Percentiles rank a stretch among this genome's conserved stretches.
Evolutionary conservation across 2,797 vertebrate species (phyloP).

Genomic region (Pelobates cultripes): DNA sequence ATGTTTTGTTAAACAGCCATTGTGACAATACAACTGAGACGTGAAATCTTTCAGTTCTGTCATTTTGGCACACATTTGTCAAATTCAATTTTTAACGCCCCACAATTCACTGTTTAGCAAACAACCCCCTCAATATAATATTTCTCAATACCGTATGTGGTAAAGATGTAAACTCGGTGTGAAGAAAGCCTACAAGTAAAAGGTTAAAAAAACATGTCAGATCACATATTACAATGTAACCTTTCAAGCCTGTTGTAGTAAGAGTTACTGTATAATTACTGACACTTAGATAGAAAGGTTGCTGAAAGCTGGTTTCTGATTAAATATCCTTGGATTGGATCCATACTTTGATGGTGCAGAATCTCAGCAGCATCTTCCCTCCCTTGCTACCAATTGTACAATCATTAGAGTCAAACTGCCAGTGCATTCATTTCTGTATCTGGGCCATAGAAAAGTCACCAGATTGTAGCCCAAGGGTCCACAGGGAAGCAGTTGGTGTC

Average conservation of each 20-base stretch:
- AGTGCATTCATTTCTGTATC: slow-evolving; percentile 37
- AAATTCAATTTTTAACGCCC: too few relatives aligned
- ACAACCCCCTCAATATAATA: too few relatives aligned
- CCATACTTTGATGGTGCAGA: slow-evolving; percentile 6
- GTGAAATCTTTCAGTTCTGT: too few relatives aligned
- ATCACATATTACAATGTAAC: slow-evolving; percentile 16
- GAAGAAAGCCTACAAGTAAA: background rate
- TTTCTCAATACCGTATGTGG: background rate
- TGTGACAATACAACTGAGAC: too few relatives aligned
- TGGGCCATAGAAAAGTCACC: slow-evolving; percentile 31
- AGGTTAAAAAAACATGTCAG: slow-evolving; percentile 18
- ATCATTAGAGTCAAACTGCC: slow-evolving; percentile 25
- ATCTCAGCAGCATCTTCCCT: slow-evolving; percentile 4
- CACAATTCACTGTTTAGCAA: too few relatives aligned
- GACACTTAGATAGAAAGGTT: slow-evolving; percentile 35
- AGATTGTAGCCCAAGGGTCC: slow-evolving; percentile 6
- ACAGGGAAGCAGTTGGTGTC: slow-evolving; percentile 21
- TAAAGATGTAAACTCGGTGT: background rate
- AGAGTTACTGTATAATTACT: slow-evolving; percentile 41
- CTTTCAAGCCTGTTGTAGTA: slow-evolving; percentile 9
- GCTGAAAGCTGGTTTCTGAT: slow-evolving; percentile 23
- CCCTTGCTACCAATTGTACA: slow-evolving; percentile 22
- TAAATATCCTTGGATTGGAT: slow-evolving; percentile 38
- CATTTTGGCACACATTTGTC: too few relatives aligned
- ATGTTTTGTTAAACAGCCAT: too few relatives aligned